Percentiles rank a stretch among this genome's conserved stretches.
These are phyloP conservation scores for Choristoneura rosaceana DNA, from an alignment of 2,888 invertebrate species.

Conservation along the genomic window DNA sequence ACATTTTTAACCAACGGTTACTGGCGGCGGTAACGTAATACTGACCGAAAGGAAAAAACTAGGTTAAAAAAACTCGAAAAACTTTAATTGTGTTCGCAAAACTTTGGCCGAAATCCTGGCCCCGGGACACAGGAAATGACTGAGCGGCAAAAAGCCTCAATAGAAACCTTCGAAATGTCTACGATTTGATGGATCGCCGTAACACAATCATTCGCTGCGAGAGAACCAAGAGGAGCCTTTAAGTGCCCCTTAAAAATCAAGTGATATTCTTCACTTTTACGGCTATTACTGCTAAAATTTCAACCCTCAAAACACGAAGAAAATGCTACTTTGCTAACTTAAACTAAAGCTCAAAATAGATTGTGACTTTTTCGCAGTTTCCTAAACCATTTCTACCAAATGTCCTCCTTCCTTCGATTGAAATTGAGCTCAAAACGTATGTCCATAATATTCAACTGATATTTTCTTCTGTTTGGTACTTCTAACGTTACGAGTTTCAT, in stretches of 20 bases:
- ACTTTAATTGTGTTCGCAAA: constrained; percentile 77
- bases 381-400: background rate
- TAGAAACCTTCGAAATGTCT: constrained; percentile 76
- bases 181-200: constrained; percentile 80
- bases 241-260: constrained; percentile 83
- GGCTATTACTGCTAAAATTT: constrained; percentile 53
- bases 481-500: constrained; percentile 12
- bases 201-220: constrained; percentile 80
- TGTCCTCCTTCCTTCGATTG: background rate
- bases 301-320: constrained; percentile 20
- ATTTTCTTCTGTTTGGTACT: background rate
- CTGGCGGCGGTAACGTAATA: constrained; percentile 77
- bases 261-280: constrained; percentile 80
- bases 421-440: constrained; percentile 30
- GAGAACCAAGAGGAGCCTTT: constrained; percentile 70
- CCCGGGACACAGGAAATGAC: constrained; percentile 79
- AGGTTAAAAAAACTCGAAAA: constrained; percentile 54
- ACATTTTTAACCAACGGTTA: constrained; percentile 59
- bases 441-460: constrained; percentile 22
- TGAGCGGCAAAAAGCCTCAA: constrained; percentile 73
- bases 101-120: constrained; percentile 71
- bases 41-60: constrained; percentile 72
- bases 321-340: background rate
- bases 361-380: background rate
- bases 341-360: background rate